Evolutionary conservation across 2,888 invertebrate species (phyloP), one percentile per base, ranked within the genome.

Genomic region (Piscicola geometra): DNA sequence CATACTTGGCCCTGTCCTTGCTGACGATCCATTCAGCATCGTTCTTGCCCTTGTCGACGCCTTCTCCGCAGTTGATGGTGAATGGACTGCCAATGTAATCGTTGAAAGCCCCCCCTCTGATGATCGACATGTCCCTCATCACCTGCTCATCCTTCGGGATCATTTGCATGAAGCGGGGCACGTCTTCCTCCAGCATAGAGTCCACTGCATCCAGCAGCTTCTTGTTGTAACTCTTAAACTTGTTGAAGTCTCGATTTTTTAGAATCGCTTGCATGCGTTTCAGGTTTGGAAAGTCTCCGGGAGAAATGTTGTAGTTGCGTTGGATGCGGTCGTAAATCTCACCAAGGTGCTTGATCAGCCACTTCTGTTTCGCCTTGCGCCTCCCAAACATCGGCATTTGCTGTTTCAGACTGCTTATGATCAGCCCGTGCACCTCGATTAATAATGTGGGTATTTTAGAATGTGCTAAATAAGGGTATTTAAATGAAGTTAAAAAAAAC

Each of bases 371-470:
- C 76, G 90, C 90, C 79, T 97, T 97, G 86, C 97, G 98, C 67
- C 96, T 96, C 85, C 98, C 96, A 87, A 99, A 88, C 5, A 92
- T 90, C 0, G 99, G 99, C 96, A 99, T 98, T 83, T 96, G 94
- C 87, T 94, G 94, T 81, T 91, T 89, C 80, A 99, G 88, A 82
- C 94, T 92, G 80, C 94, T 91, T 78, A 99, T 97, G 81, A 99
- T 97, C 84, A 94, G 97, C 0, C 99, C 97, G 86, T 99, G 98
- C 0, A 98, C 97, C 90, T 90, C 9, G 15, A 15, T n/a, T n/a
- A n/a, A n/a, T n/a, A n/a, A n/a, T n/a, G n/a, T n/a, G n/a, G n/a
- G n/a, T n/a, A n/a, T n/a, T n/a, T n/a, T n/a, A n/a, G n/a, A n/a
- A n/a, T n/a, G n/a, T n/a, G n/a, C n/a, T n/a, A n/a, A n/a, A n/a